Percentiles rank a stretch among this genome's conserved stretches.
phyloP scores from a whole-genome alignment of 2,113 vertebrate species.

The Oreocharis arfaki region DNA sequence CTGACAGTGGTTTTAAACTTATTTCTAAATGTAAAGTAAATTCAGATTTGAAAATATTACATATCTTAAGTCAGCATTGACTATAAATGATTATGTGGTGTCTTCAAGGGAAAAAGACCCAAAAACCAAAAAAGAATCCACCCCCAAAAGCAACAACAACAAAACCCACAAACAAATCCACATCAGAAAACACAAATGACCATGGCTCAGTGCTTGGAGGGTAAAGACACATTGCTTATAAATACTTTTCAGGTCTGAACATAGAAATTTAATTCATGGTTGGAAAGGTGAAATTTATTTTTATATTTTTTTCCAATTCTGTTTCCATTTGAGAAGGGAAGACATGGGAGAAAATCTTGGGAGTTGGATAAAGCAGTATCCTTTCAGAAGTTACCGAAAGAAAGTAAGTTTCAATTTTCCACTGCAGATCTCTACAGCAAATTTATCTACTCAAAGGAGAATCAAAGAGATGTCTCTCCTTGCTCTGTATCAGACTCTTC shows the following conservation, averaged over 20 bases:
- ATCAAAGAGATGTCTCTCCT: background rate
- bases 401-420: background rate
- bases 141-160: background rate
- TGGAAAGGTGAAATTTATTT: background rate
- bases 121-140: background rate
- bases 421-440: background rate
- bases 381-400: background rate
- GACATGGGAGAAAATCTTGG: background rate
- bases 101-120: background rate
- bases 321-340: background rate
- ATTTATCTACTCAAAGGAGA: background rate
- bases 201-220: background rate
- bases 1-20: background rate
- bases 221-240: background rate
- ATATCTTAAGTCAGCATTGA: background rate
- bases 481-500: background rate
- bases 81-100: background rate
- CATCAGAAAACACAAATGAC: background rate
- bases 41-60: background rate
- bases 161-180: background rate
- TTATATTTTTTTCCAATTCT: background rate
- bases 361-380: background rate
- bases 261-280: background rate
- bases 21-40: background rate
- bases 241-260: background rate